phyloP scores from a whole-genome alignment of 2,888 invertebrate genomes.

The Sesia apiformis region DNA sequence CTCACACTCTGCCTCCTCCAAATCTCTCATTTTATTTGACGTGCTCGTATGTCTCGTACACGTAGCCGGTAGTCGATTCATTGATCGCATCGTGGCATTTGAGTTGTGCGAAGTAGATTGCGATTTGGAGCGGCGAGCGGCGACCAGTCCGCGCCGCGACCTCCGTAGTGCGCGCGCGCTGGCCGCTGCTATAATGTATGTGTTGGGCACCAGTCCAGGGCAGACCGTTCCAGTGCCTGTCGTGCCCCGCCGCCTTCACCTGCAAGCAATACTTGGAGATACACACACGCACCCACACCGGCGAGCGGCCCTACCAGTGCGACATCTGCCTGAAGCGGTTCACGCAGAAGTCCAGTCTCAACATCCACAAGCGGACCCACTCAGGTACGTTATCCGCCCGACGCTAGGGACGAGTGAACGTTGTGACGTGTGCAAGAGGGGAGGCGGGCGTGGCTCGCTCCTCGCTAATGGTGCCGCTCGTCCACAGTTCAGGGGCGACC shows the following conservation, averaged over 20 bases:
- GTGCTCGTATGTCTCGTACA: conserved; percentile 2
- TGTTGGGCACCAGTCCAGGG: conserved; percentile 75
- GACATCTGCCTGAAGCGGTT: conserved; percentile 86
- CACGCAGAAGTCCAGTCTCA: conserved; percentile 87
- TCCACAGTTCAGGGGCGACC: conserved; percentile 73
- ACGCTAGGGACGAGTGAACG: conserved; percentile 29
- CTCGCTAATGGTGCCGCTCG: conserved; percentile 25
- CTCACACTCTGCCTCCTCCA: conserved; percentile 36
- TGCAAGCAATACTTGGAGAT: conserved; percentile 77
- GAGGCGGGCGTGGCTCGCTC: conserved; percentile 13
- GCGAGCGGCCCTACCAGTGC: conserved; percentile 78
- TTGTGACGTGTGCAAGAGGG: conserved; percentile 22
- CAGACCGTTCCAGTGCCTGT: conserved; percentile 76
- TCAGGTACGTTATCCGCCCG: conserved; percentile 65
- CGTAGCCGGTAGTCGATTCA: neutral
- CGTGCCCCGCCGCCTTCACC: conserved; percentile 74
- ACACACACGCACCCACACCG: conserved; percentile 77
- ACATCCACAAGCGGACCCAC: conserved; percentile 87
- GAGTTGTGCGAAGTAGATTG: neutral
- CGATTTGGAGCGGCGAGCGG: conserved; percentile 59
- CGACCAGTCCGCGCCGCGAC: conserved; percentile 66
- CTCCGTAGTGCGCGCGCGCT: conserved; percentile 53
- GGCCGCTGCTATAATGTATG: conserved; percentile 70
- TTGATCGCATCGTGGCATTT: neutral
- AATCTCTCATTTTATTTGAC: conserved; percentile 26